Base-by-base conservation (phyloP, 2,113 vertebrate species). In the Carettochelys insculpta region DNA sequence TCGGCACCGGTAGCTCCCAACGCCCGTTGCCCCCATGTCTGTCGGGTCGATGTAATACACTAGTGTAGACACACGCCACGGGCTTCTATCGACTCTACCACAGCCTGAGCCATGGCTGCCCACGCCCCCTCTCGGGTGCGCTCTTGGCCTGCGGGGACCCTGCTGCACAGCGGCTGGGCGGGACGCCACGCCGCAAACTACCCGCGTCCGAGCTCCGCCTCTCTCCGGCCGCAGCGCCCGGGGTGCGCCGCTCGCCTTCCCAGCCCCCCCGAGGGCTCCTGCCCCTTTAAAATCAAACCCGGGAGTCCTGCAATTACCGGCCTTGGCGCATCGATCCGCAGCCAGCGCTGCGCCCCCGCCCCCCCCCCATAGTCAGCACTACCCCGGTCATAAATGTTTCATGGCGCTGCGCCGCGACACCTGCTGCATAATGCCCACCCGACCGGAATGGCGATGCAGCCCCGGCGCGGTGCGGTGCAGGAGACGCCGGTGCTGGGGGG, bases 321-420 rank as follows among this genome's bases (percentile, higher is more conserved):
- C 97, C 97, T 98, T 98, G 95, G 94, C 95, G 97, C 98, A 98
- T 98, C 96, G 98, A 98, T 98, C 96, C 73, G 95, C 95, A 98
- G 97, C 94, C 97, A 87, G 96, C 95, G 50, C 96, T 96, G 97
- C 96, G 96, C 89, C 91, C 94, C 81, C 80, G 81, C 97, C 94
- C 95, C 95, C 95, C 95, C 95, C 96, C 96, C 92, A 85, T 92
- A 81, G 92, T 78, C 85, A 97, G 96, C 96, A 92, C 94, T 92
- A 91, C 95, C 93, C 95, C 96, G 82, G 96, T 97, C 97, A 97
- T 97, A 97, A 98, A 98, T 97, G 97, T 97, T 97, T 97, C 96
- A 96, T 98, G 98, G 96, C 97, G 86, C 94, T 88, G 93, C 96
- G 94, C 94, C 93, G 92, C 95, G 94, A 94, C 97, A 97, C 97